A percentile compares a stretch with the other conserved stretches of the same genome.
Conservation (phyloP, 2,113 vertebrate genomes). For the Brienomyrus brachyistius region DNA sequence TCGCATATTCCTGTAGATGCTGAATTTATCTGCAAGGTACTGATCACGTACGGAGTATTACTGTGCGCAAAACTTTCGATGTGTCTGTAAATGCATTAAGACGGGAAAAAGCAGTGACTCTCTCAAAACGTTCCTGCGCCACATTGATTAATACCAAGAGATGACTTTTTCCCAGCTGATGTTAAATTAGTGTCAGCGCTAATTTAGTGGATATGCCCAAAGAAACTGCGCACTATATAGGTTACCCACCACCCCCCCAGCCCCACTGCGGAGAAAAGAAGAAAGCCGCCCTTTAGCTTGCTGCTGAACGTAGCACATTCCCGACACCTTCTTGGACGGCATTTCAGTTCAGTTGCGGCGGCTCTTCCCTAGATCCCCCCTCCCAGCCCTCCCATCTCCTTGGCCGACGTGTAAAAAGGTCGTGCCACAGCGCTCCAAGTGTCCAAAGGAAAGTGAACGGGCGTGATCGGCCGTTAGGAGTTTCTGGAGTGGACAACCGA, state of each 20-base stretch:
- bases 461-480: background rate
- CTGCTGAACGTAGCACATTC: background rate
- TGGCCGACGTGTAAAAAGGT: background rate
- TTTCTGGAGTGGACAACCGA: background rate
- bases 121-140: background rate
- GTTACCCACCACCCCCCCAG: background rate
- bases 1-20: background rate
- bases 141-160: background rate
- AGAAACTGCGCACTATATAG: background rate
- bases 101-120: background rate
- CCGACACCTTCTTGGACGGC: background rate
- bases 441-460: background rate
- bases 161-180: background rate
- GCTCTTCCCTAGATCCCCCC: background rate
- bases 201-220: background rate
- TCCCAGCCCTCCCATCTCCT: background rate
- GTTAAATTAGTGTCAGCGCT: constrained; percentile 2
- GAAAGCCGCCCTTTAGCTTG: background rate
- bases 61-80: background rate
- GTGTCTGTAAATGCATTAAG: background rate
- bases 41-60: background rate
- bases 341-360: background rate
- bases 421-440: background rate
- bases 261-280: background rate
- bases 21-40: background rate